A percentile compares a stretch with the other conserved stretches of the same genome.
Evolutionary conservation across 2,797 vertebrate species (phyloP).

Genomic region (Acanthopagrus latus): DNA sequence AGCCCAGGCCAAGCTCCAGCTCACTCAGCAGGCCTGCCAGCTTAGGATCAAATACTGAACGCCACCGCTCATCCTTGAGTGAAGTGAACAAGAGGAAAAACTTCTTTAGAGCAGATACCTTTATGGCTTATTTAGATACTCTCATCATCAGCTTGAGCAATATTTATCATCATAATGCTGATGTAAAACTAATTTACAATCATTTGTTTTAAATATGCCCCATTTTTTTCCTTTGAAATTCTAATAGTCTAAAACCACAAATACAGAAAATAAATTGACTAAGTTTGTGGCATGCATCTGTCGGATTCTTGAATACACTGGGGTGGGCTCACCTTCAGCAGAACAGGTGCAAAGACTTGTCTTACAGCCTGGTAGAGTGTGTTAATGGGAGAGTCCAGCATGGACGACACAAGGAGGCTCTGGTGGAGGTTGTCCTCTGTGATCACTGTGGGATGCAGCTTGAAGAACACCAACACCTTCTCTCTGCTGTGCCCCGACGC

Average conservation of each 20-base stretch:
- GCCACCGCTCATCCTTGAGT: conserved; percentile 93
- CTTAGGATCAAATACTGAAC: conserved; percentile 93
- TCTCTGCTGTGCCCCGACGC: conserved; percentile 83
- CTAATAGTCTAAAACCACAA: background rate
- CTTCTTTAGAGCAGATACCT: background rate
- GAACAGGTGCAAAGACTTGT: conserved; percentile 92
- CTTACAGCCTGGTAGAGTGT: conserved; percentile 95
- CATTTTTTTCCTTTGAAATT: background rate
- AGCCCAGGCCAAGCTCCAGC: conserved; percentile 92
- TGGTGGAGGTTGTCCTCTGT: conserved; percentile 94
- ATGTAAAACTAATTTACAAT: background rate
- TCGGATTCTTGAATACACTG: background rate
- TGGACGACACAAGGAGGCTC: conserved; percentile 95
- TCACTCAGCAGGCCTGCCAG: conserved; percentile 93
- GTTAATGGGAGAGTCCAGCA: conserved; percentile 95
- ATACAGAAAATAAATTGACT: background rate
- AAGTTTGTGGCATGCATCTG: background rate
- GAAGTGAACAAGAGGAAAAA: background rate
- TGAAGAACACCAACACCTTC: conserved; percentile 95
- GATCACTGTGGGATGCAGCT: conserved; percentile 93
- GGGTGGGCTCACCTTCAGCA: conserved; percentile 88
- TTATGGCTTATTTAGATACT: background rate
- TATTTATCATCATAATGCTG: background rate
- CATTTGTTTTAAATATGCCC: too few relatives aligned
- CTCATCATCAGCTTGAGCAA: background rate